Evolutionary conservation across 2,888 invertebrate genomes (phyloP).

Genomic region (Dusona sp.): DNA sequence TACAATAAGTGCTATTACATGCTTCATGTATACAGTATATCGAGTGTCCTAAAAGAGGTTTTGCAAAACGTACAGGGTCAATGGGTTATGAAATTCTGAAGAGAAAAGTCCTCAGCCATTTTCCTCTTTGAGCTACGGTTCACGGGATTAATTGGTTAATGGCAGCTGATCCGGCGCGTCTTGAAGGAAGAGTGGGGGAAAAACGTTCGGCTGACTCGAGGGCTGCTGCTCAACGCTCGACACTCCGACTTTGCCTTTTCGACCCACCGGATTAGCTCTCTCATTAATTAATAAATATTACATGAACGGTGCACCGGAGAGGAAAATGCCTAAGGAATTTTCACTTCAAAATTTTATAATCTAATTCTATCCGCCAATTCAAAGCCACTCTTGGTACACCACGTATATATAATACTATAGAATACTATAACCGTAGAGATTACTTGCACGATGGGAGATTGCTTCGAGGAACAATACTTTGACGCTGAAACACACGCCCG

Average conservation of each 20-base stretch:
- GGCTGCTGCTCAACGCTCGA: not conserved
- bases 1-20: slow-evolving; percentile 3
- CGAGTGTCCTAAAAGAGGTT: not conserved
- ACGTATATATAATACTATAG: not conserved
- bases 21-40: not conserved
- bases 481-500: slow-evolving; percentile 30
- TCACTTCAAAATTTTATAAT: not conserved
- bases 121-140: not conserved
- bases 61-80: not conserved
- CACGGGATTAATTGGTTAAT: not conserved
- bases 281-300: not conserved
- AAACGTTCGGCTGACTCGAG: not conserved
- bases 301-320: not conserved
- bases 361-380: not conserved
- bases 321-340: not conserved
- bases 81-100: not conserved
- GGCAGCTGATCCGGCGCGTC: not conserved
- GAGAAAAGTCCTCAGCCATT: not conserved
- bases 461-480: slow-evolving; percentile 57
- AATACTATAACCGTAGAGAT: slow-evolving; percentile 47
- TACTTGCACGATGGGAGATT: slow-evolving; percentile 47
- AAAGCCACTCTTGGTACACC: not conserved
- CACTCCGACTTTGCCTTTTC: not conserved
- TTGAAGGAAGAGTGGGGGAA: not conserved
- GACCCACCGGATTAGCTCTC: not conserved